Conservation (phyloP, 2,113 vertebrate species). For the Leucoraja erinaceus region DNA sequence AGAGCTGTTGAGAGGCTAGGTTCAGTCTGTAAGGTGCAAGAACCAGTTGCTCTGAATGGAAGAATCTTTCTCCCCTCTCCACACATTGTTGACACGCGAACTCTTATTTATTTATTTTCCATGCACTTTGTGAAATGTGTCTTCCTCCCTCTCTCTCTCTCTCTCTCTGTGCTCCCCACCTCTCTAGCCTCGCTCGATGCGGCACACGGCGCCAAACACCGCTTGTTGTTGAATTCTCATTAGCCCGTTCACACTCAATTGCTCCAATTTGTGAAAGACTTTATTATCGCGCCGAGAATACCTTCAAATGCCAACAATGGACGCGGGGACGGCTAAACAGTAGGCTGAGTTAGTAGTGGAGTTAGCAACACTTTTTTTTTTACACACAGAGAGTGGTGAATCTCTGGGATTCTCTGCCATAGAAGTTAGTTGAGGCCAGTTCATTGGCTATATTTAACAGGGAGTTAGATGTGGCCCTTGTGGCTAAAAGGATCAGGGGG, state of each 20-base stretch:
- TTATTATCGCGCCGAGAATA: not conserved
- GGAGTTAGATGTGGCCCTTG: no score
- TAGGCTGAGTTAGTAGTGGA: not conserved
- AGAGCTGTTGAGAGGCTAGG: not conserved
- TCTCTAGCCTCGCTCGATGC: not conserved
- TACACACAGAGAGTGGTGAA: no score
- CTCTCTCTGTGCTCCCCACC: not conserved
- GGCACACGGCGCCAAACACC: not conserved
- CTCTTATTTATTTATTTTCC: conserved; percentile 8
- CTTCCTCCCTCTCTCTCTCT: no score
- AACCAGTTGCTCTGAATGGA: not conserved
- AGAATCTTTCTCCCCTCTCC: not conserved
- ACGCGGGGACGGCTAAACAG: not conserved
- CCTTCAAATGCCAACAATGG: not conserved
- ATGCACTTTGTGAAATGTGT: not conserved
- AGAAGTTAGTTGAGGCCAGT: no score
- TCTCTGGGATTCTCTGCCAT: no score
- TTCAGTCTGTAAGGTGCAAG: not conserved
- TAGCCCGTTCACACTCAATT: not conserved
- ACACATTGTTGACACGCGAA: not conserved
- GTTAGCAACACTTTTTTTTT: no score
- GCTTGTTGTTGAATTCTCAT: conserved; percentile 22
- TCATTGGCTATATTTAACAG: no score
- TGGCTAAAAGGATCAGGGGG: no score
- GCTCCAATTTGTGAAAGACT: conserved; percentile 4